Percentiles rank a stretch among this genome's conserved stretches.
Evolutionary conservation across 2,888 invertebrate genomes (phyloP).

Genomic region (Eutolmus rufibarbis): DNA sequence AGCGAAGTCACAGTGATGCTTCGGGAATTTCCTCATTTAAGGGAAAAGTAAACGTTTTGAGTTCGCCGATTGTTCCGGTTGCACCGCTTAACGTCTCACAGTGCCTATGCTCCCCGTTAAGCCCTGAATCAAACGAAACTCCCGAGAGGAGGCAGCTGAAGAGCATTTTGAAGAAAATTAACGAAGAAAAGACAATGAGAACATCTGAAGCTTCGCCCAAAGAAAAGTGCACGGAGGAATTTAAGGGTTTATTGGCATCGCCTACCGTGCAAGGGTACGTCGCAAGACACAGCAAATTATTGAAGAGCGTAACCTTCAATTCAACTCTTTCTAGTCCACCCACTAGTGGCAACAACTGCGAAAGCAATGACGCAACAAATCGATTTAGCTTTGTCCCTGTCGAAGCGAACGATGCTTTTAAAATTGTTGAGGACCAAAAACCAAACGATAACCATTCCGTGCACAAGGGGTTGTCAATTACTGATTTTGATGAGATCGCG

Average conservation of each 20-base stretch:
- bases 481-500: not conserved
- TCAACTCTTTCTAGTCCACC: conserved; percentile 86
- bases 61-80: conserved; percentile 25
- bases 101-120: conserved; percentile 62
- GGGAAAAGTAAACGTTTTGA: conserved; percentile 8
- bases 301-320: conserved; percentile 90
- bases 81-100: conserved; percentile 45
- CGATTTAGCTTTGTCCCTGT: conserved; percentile 43
- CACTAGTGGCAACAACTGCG: conserved; percentile 60
- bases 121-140: conserved; percentile 82
- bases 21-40: conserved; percentile 68
- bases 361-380: conserved; percentile 47
- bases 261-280: conserved; percentile 89
- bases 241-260: conserved; percentile 76
- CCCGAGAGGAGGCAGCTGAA: conserved; percentile 81
- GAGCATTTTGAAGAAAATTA: conserved; percentile 84
- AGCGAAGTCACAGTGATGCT: conserved; percentile 82
- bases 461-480: conserved; percentile 11
- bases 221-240: conserved; percentile 61
- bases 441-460: not conserved
- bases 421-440: not conserved
- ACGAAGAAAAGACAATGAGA: conserved; percentile 66
- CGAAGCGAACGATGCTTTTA: not conserved
- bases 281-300: conserved; percentile 84
- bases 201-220: conserved; percentile 62